phyloP scores from a whole-genome alignment of 2,797 vertebrate species.

The Amblyopsis hoosieri region DNA sequence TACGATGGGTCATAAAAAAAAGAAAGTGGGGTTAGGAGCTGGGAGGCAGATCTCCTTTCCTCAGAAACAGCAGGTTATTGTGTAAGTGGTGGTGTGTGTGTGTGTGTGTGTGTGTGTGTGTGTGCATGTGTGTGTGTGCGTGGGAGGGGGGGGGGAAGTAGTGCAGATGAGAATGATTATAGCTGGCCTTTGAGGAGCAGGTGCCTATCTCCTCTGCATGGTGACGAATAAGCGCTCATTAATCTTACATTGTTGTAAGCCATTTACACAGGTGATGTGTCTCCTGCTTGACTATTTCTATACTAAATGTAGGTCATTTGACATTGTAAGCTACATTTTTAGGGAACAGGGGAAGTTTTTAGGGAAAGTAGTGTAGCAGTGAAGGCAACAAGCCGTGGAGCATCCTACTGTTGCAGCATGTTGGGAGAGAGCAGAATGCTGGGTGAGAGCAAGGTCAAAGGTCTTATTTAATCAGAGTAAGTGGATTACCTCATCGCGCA shows the following conservation, averaged over 20 bases:
- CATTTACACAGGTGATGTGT: conserved; percentile 69
- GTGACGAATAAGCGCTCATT: conserved; percentile 65
- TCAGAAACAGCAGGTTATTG: conserved; percentile 83
- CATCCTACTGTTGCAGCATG: conserved; percentile 21
- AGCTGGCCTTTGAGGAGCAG: conserved; percentile 80
- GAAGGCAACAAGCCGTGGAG: conserved; percentile 48
- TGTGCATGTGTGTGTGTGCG: neutral
- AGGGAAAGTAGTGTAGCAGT: conserved; percentile 26
- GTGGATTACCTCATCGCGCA: conserved; percentile 74
- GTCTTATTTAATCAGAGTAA: conserved; percentile 66
- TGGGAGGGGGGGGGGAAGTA: conserved; percentile 25
- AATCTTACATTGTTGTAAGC: conserved; percentile 74
- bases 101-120: neutral
- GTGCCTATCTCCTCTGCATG: conserved; percentile 74
- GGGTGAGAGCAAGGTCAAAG: conserved; percentile 25
- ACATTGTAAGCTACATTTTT: conserved; percentile 19
- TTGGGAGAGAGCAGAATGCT: conserved; percentile 19
- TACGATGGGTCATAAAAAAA: conserved; percentile 79
- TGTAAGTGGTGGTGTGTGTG: conserved; percentile 65
- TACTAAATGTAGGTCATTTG: conserved; percentile 65
- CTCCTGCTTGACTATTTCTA: conserved; percentile 62
- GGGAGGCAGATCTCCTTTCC: conserved; percentile 79
- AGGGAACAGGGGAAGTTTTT: conserved; percentile 14
- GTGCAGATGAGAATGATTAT: conserved; percentile 92
- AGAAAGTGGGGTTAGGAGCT: conserved; percentile 78